A percentile compares a stretch with the other conserved stretches of the same genome.
These are phyloP conservation scores for Valencia hispanica DNA, from an alignment of 2,797 vertebrate species.

Conservation along the genomic window DNA sequence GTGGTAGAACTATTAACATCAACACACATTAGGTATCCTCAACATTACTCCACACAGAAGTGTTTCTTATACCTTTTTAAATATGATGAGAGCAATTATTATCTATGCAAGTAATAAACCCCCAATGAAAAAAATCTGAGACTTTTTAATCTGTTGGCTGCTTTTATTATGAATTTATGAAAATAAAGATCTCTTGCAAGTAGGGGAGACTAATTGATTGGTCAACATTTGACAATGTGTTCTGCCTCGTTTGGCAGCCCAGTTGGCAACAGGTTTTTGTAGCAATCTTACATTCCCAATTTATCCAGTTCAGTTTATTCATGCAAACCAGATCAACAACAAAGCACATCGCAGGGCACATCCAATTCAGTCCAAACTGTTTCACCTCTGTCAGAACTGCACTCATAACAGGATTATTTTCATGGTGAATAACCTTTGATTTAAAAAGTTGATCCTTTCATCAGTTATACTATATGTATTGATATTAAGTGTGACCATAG, in stretches of 20 bases:
- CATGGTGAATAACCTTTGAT: not conserved
- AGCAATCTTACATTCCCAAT: not conserved
- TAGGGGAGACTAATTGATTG: not conserved
- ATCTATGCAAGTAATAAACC: not conserved
- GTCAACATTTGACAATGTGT: not conserved
- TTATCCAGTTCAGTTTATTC: not conserved
- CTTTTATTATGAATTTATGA: not conserved
- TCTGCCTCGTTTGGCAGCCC: not conserved
- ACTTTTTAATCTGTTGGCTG: not conserved
- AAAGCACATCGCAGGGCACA: not conserved
- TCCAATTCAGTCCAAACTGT: not conserved
- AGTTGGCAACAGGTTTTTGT: not conserved
- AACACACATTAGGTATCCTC: not conserved
- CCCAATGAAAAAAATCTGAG: not conserved
- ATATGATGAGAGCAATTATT: slow-evolving; percentile 10
- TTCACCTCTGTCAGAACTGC: not conserved
- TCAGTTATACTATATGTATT: not conserved
- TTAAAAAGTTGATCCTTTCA: not conserved
- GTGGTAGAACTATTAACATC: slow-evolving; percentile 9
- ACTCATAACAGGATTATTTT: not conserved
- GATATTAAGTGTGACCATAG: not conserved
- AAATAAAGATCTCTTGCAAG: not conserved
- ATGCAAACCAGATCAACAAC: not conserved
- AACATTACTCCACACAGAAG: not conserved
- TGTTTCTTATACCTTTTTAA: not conserved